Evolutionary conservation across 2,113 vertebrate species (phyloP), one percentile per base, ranked within the genome.

Genomic region (Ictalurus punctatus): DNA sequence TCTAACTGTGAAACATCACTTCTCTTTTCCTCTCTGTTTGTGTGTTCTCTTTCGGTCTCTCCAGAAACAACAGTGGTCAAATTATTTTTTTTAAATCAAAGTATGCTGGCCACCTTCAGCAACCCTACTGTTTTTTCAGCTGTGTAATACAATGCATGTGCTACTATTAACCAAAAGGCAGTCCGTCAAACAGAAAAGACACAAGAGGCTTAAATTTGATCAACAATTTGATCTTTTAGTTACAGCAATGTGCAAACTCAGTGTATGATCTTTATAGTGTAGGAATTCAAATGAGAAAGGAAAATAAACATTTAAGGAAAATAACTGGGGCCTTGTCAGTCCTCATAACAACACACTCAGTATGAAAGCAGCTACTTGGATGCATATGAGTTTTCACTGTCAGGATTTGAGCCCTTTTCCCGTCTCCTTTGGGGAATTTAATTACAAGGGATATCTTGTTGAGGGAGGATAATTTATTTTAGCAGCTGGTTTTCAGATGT

Each of bases 91-190:
- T 71, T 23, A 19, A 58, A 34, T 56, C 67, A 37, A 56, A 52
- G 21, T 27, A 61, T 21, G 5, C 85, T 13, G 73, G 34, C 34
- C 71, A 76, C 34, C 69, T 73, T 86, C n/a, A 54, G 69, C 69
- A 78, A 78, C 56, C 67, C n/a, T 61, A 14, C 73, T 65, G 34
- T 27, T 80, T 79, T 34, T 56, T 13, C 79, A 71, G 48, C 63
- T 59, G n/a, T 81, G 40, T 69, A n/a, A 81, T 37, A 25, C 84
- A 40, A 58, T n/a, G 27, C 69, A 76, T 48, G 37, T 74, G 85
- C 69, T 76, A 40, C 30, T 34, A 76, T 86, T 86, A 86, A 58
- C 69, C 52, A n/a, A 59, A 76, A 86, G 56, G 71, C 23, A 59
- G n/a, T 83, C 83, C 6, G 34, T 76, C 56, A 76, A 61, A 54